Conservation (phyloP, 2,113 vertebrate genomes). For the Tursiops truncatus region DNA sequence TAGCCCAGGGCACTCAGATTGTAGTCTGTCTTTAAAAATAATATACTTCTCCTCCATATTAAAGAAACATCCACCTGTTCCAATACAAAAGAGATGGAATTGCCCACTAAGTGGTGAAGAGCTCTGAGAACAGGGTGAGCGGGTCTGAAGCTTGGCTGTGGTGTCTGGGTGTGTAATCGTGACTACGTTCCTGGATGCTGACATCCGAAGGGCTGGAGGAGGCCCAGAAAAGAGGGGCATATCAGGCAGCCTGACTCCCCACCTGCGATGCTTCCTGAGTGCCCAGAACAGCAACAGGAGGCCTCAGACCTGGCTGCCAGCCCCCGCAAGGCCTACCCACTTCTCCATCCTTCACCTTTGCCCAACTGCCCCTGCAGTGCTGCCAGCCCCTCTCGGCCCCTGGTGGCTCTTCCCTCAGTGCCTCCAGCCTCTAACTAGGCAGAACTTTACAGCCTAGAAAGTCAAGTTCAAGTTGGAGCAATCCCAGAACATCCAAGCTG, state of each 20-base stretch:
- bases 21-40: background rate
- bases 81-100: background rate
- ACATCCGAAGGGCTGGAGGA: background rate
- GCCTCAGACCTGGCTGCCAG: too few relatives aligned
- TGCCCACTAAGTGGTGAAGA: background rate
- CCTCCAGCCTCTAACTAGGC: background rate
- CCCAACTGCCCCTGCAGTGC: background rate
- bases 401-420: background rate
- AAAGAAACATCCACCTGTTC: background rate
- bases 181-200: background rate
- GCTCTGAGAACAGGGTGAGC: background rate
- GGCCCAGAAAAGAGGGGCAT: background rate
- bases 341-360: too few relatives aligned
- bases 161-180: too few relatives aligned
- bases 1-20: background rate
- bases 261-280: background rate
- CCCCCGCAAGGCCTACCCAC: background rate
- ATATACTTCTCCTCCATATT: background rate
- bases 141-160: too few relatives aligned
- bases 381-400: too few relatives aligned
- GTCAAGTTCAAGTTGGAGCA: background rate
- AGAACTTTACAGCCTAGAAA: background rate
- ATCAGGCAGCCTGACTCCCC: rapidly evolving
- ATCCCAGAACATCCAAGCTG: background rate
- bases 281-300: background rate